These are phyloP conservation scores for Labeo catla DNA, from an alignment of 2,113 vertebrate species.

Conservation along the genomic window DNA sequence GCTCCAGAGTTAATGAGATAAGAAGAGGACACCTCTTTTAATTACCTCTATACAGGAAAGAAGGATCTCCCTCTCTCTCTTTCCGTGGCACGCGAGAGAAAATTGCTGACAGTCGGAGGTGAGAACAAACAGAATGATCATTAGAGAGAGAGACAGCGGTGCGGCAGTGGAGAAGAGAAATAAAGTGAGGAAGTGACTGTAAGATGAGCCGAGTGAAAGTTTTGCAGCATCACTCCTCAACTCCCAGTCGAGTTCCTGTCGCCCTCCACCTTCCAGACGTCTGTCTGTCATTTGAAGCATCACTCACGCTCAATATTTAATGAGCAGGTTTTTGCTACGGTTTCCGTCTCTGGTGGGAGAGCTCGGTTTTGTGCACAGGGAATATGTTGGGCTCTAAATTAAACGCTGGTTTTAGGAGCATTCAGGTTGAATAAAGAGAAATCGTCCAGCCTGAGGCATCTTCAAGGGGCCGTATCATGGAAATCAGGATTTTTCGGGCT, in stretches of 20 bases:
- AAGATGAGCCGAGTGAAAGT: neutral
- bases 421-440: constrained; percentile 3
- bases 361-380: constrained; percentile 4
- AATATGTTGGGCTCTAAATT: constrained; percentile 4
- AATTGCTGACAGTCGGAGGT: constrained; percentile 51
- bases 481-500: neutral
- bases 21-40: constrained; percentile 28
- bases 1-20: constrained; percentile 45
- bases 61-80: constrained; percentile 21
- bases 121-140: constrained; percentile 45
- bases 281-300: constrained; percentile 31
- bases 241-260: constrained; percentile 1
- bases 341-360: constrained; percentile 6
- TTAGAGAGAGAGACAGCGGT: constrained; percentile 4
- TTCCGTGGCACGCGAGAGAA: constrained; percentile 38
- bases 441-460: neutral
- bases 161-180: constrained; percentile 4
- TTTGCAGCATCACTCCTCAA: neutral
- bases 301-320: constrained; percentile 28
- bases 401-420: constrained; percentile 7
- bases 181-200: neutral
- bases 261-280: neutral
- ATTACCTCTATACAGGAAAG: constrained; percentile 41
- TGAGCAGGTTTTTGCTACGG: neutral
- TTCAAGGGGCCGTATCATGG: neutral